Evolutionary conservation across 2,113 vertebrate species (phyloP), one percentile per base, ranked within the genome.

Genomic region (Mugil cephalus): DNA sequence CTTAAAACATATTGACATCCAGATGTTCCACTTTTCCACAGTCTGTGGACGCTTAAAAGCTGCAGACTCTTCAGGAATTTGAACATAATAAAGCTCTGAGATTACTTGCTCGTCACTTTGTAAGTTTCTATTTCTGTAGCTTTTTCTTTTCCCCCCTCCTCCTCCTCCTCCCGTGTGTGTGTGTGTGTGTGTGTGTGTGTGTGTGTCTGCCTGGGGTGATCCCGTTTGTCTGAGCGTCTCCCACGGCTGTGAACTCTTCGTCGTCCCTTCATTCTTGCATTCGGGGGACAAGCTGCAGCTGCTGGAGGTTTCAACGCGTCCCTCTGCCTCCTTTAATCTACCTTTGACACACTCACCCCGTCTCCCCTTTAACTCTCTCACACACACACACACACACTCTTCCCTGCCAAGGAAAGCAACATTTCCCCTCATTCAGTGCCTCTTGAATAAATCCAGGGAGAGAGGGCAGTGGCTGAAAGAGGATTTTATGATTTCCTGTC

Each of bases 341-440:
- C 85, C 83, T 89, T 86, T 89, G 75, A 89, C 77, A 73, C 82
- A 77, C 62, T 91, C 47, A 17, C 55, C 63, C 70, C 11, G 2
- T 82, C 66, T 51, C 75, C 62, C 38, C 66, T 52, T 69, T 51
- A 55, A 46, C 69, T 59, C 73, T 69, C 61, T 38, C 50, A 53
- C 72, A 47, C 38, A 61, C 55, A 52, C 34, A 62, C 58, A n/a
- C 39, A 79, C 4, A 50, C 65, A 13, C 2, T 58, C 60, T 51
- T 79, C 59, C 3, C 73, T 77, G 75, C 67, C 73, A 78, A 84
- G 48, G 18, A 70, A 83, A 83, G 71, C 73, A 51, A 30, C 50
- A 21, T 74, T 80, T 71, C 66, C 54, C n/a, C 40, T 62, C 66
- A 60, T 63, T 36, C 62, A 60, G n/a, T 34, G n/a, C 47, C 50